Conservation (phyloP, 2,797 vertebrate genomes). For the Saxicola maurus region DNA sequence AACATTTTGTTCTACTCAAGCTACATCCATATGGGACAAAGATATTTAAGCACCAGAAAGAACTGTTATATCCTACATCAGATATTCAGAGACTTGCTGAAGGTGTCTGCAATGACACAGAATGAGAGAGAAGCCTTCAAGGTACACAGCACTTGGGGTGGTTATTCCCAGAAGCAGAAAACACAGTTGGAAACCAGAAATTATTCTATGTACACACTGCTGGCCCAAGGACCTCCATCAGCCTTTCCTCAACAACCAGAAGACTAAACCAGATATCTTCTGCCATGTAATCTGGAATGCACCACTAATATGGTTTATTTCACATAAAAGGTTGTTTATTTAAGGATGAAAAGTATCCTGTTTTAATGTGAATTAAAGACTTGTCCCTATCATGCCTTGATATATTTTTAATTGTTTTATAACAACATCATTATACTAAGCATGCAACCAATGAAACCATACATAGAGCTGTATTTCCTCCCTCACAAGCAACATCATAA, state of each 20-base stretch:
- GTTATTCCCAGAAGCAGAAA: not conserved
- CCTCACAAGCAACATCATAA: not conserved
- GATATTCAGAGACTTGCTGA: not conserved
- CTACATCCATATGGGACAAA: not conserved
- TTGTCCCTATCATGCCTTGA: not conserved
- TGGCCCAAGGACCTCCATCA: not conserved
- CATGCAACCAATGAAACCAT: not conserved
- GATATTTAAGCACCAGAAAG: not conserved
- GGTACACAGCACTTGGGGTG: no score
- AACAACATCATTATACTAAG: not conserved
- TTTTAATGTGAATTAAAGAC: not conserved
- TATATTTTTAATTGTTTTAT: not conserved
- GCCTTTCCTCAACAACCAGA: not conserved
- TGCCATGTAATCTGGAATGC: not conserved
- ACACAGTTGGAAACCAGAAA: not conserved
- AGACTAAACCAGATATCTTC: not conserved
- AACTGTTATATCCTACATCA: not conserved
- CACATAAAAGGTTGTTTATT: not conserved
- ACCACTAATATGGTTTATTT: not conserved
- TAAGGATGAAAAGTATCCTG: not conserved
- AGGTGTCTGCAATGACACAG: not conserved
- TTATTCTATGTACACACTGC: accelerated
- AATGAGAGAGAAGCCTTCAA: not conserved
- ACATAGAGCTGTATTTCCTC: not conserved
- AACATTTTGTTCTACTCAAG: not conserved